Conservation (phyloP, 2,888 invertebrate species). For the Nasonovia ribisnigri region DNA sequence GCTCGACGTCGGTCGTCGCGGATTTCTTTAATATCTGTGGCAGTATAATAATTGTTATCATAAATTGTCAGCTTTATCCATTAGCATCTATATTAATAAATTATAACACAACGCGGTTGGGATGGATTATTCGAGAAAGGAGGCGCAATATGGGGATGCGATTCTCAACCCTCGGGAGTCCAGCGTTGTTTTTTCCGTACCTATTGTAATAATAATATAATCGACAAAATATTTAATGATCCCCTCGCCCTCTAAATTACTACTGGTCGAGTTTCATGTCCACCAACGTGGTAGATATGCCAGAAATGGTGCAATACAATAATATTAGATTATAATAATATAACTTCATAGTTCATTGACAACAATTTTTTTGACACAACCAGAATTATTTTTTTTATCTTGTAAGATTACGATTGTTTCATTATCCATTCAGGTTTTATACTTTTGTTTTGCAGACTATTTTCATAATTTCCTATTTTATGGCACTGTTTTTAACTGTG, state of each 20-base stretch:
- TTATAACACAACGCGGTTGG: not conserved
- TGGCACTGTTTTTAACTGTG: not conserved
- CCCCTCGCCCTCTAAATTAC: no score
- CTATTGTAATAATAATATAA: not conserved
- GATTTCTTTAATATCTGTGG: not conserved
- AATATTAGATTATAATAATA: not conserved
- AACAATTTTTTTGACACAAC: not conserved
- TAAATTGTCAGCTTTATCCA: not conserved
- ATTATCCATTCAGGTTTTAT: not conserved
- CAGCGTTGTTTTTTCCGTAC: not conserved
- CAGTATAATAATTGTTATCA: not conserved
- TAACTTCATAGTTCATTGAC: not conserved
- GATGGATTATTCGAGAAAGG: not conserved
- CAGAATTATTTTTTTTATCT: no score
- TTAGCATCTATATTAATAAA: not conserved
- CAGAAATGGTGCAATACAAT: no score
- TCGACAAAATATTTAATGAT: not conserved
- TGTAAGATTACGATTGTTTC: not conserved
- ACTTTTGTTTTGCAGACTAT: not conserved
- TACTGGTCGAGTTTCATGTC: no score
- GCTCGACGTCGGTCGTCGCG: constrained; percentile 66
- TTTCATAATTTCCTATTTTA: not conserved
- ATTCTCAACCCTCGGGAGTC: not conserved
- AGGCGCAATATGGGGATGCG: not conserved
- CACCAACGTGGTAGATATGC: no score